Evolutionary conservation across 2,113 vertebrate genomes (phyloP).

Genomic region (Siphamia tubifer): DNA sequence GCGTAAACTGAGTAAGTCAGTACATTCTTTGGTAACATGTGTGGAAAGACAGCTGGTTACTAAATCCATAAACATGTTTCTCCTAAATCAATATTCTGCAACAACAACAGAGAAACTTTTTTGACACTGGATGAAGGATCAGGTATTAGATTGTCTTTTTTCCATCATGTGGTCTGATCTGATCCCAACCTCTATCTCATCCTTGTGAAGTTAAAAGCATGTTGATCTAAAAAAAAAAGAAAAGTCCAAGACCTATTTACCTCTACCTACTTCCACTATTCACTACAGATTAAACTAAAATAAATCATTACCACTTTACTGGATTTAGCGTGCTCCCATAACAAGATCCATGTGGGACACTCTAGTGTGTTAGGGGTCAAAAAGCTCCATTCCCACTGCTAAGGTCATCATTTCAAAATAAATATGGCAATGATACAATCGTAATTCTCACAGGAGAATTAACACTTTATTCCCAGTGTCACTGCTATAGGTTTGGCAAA

Average conservation of each 20-base stretch:
- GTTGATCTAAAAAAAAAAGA: background rate
- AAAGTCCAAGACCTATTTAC: background rate
- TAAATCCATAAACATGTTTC: too few relatives aligned
- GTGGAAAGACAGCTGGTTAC: too few relatives aligned
- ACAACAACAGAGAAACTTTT: conserved; percentile 8
- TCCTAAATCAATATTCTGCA: too few relatives aligned
- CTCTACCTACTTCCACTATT: conserved; percentile 15
- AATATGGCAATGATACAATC: background rate
- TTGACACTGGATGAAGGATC: too few relatives aligned
- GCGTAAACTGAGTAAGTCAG: too few relatives aligned
- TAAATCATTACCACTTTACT: conserved; percentile 42
- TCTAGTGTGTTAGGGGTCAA: conserved; percentile 45
- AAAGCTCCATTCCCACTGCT: conserved; percentile 31
- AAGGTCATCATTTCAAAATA: conserved; percentile 36
- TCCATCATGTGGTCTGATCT: conserved; percentile 36
- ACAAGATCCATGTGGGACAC: conserved; percentile 60
- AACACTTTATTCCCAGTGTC: too few relatives aligned
- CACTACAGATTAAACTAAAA: conserved; percentile 43
- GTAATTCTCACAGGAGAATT: background rate
- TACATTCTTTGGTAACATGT: too few relatives aligned
- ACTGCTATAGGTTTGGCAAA: background rate
- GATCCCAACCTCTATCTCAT: conserved; percentile 25
- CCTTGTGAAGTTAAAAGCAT: conserved; percentile 14
- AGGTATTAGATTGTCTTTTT: background rate
- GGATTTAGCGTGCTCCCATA: conserved; percentile 47